These are phyloP conservation scores for Neuroterus valhalla DNA, from an alignment of 1,140 invertebrate species.

Conservation along the genomic window DNA sequence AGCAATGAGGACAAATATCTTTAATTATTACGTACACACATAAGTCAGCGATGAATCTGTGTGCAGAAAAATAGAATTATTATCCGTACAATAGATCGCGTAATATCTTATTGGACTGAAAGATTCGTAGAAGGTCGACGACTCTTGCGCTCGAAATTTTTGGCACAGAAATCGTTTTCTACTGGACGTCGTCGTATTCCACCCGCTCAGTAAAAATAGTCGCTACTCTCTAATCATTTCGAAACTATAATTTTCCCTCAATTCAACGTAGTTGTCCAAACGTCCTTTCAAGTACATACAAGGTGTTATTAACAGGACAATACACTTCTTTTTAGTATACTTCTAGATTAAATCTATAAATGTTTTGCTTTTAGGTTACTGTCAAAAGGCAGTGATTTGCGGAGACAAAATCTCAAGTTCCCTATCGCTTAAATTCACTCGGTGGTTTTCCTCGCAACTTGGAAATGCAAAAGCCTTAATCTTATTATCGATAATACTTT, in stretches of 20 bases:
- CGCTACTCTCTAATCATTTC: slow-evolving; percentile 12
- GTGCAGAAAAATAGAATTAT: slow-evolving; percentile 31
- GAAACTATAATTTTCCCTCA: slow-evolving; percentile 1
- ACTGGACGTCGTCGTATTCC: slow-evolving; percentile 1
- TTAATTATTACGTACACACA: slow-evolving; percentile 18
- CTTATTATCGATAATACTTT: slow-evolving; percentile 24
- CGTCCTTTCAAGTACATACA: slow-evolving; percentile 16
- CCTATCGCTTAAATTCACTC: not conserved
- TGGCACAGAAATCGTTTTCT: slow-evolving; percentile 27
- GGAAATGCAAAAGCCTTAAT: slow-evolving; percentile 19
- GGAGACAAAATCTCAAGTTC: not conserved
- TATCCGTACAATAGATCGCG: slow-evolving; percentile 11
- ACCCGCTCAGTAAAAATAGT: slow-evolving; percentile 26
- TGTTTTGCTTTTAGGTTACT: slow-evolving; percentile 33
- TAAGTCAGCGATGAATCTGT: slow-evolving; percentile 17
- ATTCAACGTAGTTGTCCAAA: not conserved
- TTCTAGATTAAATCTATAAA: slow-evolving; percentile 38
- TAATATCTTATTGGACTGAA: slow-evolving; percentile 8
- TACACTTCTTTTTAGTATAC: slow-evolving; percentile 36
- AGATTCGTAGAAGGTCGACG: slow-evolving; percentile 12
- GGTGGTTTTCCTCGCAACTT: not conserved
- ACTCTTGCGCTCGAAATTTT: slow-evolving; percentile 20
- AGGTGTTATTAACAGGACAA: slow-evolving; percentile 23
- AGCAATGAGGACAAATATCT: slow-evolving; percentile 24
- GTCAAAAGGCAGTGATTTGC: slow-evolving; percentile 25